These are phyloP conservation scores for Trichonephila clavipes DNA, from an alignment of 1,140 invertebrate genomes.

Conservation along the genomic window DNA sequence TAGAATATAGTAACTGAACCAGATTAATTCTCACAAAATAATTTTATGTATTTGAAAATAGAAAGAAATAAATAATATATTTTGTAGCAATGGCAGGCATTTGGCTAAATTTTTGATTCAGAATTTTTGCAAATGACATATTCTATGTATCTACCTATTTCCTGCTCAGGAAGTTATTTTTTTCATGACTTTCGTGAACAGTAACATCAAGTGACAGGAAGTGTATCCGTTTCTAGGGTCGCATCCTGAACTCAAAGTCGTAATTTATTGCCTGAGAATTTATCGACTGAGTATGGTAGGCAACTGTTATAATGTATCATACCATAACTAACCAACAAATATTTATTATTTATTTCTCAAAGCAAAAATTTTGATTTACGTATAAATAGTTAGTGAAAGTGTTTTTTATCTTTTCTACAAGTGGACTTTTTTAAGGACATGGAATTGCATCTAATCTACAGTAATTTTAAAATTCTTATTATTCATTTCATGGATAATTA, in stretches of 20 bases:
- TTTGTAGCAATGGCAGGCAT: neutral
- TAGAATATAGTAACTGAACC: too few species aligned
- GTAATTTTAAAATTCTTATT: too few species aligned
- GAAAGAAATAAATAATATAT: neutral
- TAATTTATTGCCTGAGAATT: neutral
- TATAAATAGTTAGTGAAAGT: neutral
- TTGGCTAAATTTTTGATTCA: neutral
- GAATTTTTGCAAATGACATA: neutral
- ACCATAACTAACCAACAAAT: too few species aligned
- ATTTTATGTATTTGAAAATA: too few species aligned
- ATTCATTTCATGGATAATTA: too few species aligned
- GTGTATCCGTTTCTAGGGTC: slow-evolving; percentile 35
- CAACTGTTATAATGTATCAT: too few species aligned
- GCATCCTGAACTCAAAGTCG: neutral
- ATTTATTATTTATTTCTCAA: too few species aligned
- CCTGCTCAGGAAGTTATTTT: slow-evolving; percentile 11
- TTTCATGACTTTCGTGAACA: neutral
- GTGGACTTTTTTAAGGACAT: too few species aligned
- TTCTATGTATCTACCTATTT: slow-evolving; percentile 10
- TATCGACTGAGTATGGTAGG: too few species aligned
- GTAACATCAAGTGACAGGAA: slow-evolving; percentile 14
- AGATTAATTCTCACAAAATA: too few species aligned
- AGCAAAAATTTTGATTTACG: neutral
- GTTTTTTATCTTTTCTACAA: neutral
- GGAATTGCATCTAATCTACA: too few species aligned